Evolutionary conservation across 1,140 invertebrate species (phyloP).

Genomic region (Drosophila biarmipes): DNA sequence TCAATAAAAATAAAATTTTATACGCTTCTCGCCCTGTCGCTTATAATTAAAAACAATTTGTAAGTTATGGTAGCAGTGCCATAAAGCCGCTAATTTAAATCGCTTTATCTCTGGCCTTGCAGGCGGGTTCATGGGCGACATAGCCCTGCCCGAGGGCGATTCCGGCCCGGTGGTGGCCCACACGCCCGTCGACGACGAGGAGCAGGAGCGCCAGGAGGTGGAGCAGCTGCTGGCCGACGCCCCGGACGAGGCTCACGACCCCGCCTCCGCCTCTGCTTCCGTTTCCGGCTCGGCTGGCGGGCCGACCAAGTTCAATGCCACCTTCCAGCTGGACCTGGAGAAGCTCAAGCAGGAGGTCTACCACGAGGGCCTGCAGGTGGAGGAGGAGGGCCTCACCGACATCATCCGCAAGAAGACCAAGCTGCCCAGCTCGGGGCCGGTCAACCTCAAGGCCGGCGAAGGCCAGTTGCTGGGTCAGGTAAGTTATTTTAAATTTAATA

Average conservation of each 20-base stretch:
- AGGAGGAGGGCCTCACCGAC: conserved; percentile 91
- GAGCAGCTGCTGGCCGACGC: conserved; percentile 63
- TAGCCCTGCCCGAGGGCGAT: conserved; percentile 88
- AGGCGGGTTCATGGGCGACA: conserved; percentile 93
- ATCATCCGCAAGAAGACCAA: conserved; percentile 88
- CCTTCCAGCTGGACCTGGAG: conserved; percentile 89
- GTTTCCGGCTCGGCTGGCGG: conserved; percentile 1
- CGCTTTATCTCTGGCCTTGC: conserved; percentile 47
- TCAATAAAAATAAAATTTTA: conserved; percentile 78
- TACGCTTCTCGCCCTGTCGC: conserved; percentile 45
- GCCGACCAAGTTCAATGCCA: conserved; percentile 86
- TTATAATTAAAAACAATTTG: conserved; percentile 72
- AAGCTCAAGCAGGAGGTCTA: conserved; percentile 91
- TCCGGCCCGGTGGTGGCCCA: conserved; percentile 66
- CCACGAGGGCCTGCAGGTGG: conserved; percentile 91
- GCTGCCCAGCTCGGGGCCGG: conserved; percentile 83
- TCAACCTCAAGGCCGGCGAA: conserved; percentile 54
- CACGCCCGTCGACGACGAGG: conserved; percentile 83
- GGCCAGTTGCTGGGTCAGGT: conserved; percentile 54
- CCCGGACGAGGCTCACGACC: conserved; percentile 11
- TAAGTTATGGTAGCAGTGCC: conserved; percentile 32
- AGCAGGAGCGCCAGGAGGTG: conserved; percentile 10
- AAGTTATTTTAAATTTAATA: conserved; percentile 10
- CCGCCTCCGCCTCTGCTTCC: conserved; percentile 7
- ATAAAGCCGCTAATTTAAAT: conserved; percentile 48